Conservation (phyloP, 2,113 vertebrate species). For the Caranx melampygus region DNA sequence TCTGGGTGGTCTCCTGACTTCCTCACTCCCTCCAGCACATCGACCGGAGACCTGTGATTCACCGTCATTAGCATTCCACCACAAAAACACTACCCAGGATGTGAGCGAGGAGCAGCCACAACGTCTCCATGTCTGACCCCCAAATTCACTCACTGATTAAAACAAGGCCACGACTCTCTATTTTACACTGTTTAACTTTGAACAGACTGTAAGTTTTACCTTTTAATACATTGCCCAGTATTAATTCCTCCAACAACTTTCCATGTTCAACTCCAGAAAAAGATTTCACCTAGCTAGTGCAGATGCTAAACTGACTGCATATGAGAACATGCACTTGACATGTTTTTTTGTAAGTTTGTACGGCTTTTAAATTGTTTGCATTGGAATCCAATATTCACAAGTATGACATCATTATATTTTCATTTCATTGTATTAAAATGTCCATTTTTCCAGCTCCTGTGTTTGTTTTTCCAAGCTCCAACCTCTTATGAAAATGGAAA, state of each 20-base stretch:
- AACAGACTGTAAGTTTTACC: not conserved
- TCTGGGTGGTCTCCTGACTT: slow-evolving; percentile 70
- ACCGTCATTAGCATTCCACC: slow-evolving; percentile 71
- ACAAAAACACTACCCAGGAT: slow-evolving; percentile 43
- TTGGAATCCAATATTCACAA: too few relatives aligned
- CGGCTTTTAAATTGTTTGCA: too few relatives aligned
- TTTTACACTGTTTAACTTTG: not conserved
- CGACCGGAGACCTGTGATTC: slow-evolving; percentile 62
- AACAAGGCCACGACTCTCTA: not conserved
- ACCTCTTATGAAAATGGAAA: too few relatives aligned
- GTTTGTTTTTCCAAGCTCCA: too few relatives aligned
- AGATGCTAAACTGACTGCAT: too few relatives aligned
- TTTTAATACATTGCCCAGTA: not conserved
- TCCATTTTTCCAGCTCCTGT: too few relatives aligned
- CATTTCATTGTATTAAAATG: too few relatives aligned
- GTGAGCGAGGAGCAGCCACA: slow-evolving; percentile 46
- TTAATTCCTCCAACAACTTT: not conserved
- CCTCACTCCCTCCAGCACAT: slow-evolving; percentile 59
- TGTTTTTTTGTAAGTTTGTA: too few relatives aligned
- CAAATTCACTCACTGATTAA: not conserved
- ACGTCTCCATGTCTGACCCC: slow-evolving; percentile 38
- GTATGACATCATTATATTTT: too few relatives aligned
- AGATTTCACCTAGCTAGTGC: not conserved
- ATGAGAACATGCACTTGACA: too few relatives aligned
- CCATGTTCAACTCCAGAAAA: not conserved